Evolutionary conservation across 2,888 invertebrate species (phyloP).

Genomic region (Diachrysia chrysitis): DNA sequence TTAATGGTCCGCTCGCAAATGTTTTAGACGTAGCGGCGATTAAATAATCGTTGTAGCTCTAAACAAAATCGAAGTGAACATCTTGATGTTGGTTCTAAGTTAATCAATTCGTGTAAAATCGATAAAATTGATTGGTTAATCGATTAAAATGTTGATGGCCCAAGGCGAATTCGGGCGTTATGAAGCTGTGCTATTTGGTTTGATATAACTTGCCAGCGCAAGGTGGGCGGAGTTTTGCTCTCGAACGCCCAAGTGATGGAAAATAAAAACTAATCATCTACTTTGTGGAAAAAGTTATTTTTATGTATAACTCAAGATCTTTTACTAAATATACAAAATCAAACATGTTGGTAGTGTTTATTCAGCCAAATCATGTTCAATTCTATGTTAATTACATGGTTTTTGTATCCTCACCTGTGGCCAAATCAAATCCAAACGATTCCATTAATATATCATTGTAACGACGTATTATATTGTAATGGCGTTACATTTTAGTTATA

Average conservation of each 20-base stretch:
- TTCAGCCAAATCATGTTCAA: neutral
- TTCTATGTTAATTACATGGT: neutral
- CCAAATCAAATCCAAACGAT: slow-evolving; percentile 21
- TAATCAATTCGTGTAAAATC: neutral
- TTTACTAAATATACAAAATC: neutral
- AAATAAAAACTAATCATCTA: neutral
- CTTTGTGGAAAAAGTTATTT: neutral
- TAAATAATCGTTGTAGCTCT: neutral
- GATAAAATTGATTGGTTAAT: neutral
- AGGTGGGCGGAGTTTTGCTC: too few species aligned
- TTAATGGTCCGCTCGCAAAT: neutral
- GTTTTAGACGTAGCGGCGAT: neutral
- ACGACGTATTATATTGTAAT: slow-evolving; percentile 47
- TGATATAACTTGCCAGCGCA: too few species aligned
- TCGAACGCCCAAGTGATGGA: neutral
- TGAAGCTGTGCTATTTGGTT: too few species aligned
- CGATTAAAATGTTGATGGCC: neutral
- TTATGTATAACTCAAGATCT: neutral
- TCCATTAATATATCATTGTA: slow-evolving; percentile 35
- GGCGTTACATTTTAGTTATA: slow-evolving; percentile 11
- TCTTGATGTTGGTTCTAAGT: neutral
- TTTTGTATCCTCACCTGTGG: neutral
- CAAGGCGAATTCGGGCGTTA: neutral
- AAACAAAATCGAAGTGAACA: neutral
- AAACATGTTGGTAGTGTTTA: neutral